These are phyloP conservation scores for Dipodomys merriami DNA, from an alignment of 2,113 vertebrate species.

Conservation along the genomic window DNA sequence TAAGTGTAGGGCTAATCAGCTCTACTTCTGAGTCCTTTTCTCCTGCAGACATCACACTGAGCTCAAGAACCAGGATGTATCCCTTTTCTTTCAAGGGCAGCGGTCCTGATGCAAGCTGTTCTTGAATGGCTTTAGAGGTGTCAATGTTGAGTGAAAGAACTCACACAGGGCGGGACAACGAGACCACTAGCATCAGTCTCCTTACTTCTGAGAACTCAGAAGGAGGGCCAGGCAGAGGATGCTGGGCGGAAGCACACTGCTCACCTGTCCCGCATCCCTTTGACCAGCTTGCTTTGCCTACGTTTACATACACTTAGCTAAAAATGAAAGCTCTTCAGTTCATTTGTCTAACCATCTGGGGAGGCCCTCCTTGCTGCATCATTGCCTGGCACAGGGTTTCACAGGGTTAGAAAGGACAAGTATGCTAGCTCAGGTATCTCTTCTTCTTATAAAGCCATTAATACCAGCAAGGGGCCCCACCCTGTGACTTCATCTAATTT, in stretches of 20 bases:
- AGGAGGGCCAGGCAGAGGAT: not conserved
- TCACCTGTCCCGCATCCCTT: not conserved
- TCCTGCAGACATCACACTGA: not conserved
- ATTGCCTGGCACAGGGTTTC: not conserved
- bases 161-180: not conserved
- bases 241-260: not conserved
- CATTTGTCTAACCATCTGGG: not conserved
- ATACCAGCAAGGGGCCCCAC: not conserved
- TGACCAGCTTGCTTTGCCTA: not conserved
- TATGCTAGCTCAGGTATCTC: too few species aligned
- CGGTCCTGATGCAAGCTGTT: not conserved
- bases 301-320: not conserved
- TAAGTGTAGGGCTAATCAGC: not conserved
- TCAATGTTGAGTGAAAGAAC: too few species aligned
- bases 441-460: not conserved
- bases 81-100: not conserved
- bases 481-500: not conserved
- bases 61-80: not conserved
- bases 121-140: too few species aligned
- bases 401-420: not conserved
- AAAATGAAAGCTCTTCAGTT: not conserved
- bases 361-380: not conserved
- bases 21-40: not conserved
- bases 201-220: not conserved
- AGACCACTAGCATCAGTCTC: not conserved